These are phyloP conservation scores for Lycocorax pyrrhopterus DNA, from an alignment of 2,113 vertebrate species.

Conservation along the genomic window DNA sequence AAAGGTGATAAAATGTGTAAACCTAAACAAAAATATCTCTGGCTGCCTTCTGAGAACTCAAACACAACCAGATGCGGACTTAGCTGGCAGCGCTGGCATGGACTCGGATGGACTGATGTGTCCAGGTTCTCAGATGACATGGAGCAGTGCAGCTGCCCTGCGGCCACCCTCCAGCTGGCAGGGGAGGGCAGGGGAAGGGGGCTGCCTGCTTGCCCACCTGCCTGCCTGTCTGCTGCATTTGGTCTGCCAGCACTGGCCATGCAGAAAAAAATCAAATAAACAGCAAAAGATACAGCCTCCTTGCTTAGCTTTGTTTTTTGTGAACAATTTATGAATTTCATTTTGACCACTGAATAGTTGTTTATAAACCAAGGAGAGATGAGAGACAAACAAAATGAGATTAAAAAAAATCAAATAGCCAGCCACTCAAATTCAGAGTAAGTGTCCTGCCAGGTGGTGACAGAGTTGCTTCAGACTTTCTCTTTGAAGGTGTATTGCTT, in stretches of 20 bases:
- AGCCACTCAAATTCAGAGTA: not conserved
- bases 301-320: not conserved
- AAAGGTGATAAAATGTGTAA: conserved; percentile 67
- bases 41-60: conserved; percentile 52
- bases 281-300: not conserved
- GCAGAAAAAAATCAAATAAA: not conserved
- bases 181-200: not conserved
- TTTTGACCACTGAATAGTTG: not conserved
- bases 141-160: not conserved
- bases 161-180: not conserved
- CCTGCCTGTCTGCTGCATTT: not conserved
- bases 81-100: not conserved
- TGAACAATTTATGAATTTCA: not conserved
- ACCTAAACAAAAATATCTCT: conserved; percentile 54
- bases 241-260: not conserved
- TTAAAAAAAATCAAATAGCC: not conserved
- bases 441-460: not conserved
- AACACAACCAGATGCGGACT: not conserved
- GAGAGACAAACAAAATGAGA: not conserved
- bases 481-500: not conserved
- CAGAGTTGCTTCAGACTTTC: not conserved
- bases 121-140: not conserved
- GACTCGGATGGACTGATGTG: not conserved
- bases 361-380: not conserved
- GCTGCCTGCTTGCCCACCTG: not conserved